Evolutionary conservation across 2,113 vertebrate species (phyloP).

Genomic region (Elanoides forficatus): DNA sequence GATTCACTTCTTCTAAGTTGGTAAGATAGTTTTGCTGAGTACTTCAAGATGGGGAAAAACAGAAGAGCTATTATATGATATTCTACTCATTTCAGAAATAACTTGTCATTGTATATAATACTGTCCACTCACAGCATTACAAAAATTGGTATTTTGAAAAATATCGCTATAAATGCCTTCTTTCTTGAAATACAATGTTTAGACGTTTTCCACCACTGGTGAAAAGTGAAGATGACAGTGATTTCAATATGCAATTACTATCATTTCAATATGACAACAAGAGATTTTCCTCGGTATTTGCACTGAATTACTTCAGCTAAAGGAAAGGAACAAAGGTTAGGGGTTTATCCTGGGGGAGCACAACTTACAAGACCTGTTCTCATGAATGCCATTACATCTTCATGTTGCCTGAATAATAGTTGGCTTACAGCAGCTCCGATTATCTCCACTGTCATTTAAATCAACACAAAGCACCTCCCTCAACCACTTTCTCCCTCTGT

Average conservation of each 20-base stretch:
- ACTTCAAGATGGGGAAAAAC: neutral
- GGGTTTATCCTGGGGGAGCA: neutral
- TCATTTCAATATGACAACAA: neutral
- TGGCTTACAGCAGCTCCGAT: neutral
- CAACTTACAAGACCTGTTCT: neutral
- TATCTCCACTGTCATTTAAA: neutral
- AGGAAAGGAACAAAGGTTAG: neutral
- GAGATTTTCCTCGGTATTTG: neutral
- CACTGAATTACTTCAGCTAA: neutral
- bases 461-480: neutral
- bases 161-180: neutral
- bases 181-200: neutral
- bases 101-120: neutral
- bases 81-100: constrained; percentile 21
- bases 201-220: neutral
- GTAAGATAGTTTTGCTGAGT: neutral
- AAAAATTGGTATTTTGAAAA: neutral
- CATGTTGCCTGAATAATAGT: neutral
- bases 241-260: neutral
- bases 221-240: neutral
- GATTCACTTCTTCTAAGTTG: constrained; percentile 9
- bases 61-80: neutral
- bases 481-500: neutral
- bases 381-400: neutral
- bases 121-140: neutral